These are phyloP conservation scores for Chaetops frenatus DNA, from an alignment of 2,113 vertebrate species.

Conservation along the genomic window DNA sequence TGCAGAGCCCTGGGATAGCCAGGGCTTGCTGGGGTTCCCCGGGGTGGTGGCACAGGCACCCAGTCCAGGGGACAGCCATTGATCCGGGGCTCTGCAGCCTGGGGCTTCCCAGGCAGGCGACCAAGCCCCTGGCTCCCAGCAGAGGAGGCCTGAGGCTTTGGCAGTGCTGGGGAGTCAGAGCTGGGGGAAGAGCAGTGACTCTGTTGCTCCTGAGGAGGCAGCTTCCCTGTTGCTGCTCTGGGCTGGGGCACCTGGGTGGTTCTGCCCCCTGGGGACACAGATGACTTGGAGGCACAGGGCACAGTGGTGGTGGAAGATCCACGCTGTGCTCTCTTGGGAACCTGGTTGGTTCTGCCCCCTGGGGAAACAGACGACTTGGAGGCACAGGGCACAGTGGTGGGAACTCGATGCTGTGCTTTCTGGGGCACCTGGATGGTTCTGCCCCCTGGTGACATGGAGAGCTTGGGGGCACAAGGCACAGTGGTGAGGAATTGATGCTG, in stretches of 20 bases:
- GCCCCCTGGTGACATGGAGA: not conserved
- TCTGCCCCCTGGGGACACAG: not conserved
- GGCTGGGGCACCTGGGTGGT: not conserved
- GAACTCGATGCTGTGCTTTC: not conserved
- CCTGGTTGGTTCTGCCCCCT: not conserved
- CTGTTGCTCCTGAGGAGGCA: not conserved
- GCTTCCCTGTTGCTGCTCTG: not conserved
- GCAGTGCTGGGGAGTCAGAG: not conserved
- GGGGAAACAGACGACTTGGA: not conserved
- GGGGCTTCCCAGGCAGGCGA: not conserved
- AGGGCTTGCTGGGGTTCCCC: not conserved
- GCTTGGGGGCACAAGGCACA: not conserved
- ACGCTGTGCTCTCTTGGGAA: not conserved
- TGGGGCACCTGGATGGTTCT: not conserved
- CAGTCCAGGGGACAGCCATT: not conserved
- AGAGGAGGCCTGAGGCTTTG: not conserved
- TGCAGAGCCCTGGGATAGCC: not conserved
- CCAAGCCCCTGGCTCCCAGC: not conserved
- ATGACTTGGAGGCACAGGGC: not conserved
- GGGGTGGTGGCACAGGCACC: not conserved
- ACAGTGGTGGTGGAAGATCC: accelerated
- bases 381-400: not conserved
- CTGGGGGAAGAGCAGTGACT: not conserved
- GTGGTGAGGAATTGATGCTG: not conserved
- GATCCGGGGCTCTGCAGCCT: not conserved